Evolutionary conservation across 2,888 invertebrate genomes (phyloP).

Genomic region (Acleris sparsana): DNA sequence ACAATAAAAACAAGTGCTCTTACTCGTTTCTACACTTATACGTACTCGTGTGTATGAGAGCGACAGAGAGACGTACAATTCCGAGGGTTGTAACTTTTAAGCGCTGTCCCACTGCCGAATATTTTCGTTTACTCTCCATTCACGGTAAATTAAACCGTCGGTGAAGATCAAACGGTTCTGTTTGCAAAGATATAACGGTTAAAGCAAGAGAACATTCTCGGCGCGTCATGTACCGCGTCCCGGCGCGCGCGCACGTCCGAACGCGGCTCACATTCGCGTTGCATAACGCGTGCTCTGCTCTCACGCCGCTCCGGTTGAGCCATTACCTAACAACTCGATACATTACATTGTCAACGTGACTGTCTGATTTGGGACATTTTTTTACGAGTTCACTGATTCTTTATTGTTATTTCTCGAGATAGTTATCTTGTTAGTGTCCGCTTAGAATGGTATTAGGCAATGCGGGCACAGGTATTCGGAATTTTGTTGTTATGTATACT

Average conservation of each 20-base stretch:
- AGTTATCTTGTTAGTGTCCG: slow-evolving; percentile 15
- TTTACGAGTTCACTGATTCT: slow-evolving; percentile 14
- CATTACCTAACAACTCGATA: slow-evolving; percentile 35
- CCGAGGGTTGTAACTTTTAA: too few relatives aligned
- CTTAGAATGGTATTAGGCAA: slow-evolving; percentile 12
- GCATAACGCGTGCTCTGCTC: slow-evolving; percentile 16
- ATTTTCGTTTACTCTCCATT: too few relatives aligned
- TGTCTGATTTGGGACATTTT: slow-evolving; percentile 25
- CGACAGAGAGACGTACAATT: too few relatives aligned
- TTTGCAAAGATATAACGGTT: too few relatives aligned
- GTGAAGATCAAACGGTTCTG: too few relatives aligned
- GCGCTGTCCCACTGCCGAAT: too few relatives aligned
- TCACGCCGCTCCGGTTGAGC: slow-evolving; percentile 16
- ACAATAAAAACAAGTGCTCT: too few relatives aligned
- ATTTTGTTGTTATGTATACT: too few relatives aligned
- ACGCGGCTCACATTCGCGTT: slow-evolving; percentile 53
- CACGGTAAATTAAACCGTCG: too few relatives aligned
- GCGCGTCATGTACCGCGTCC: slow-evolving; percentile 2
- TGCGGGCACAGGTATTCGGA: not conserved
- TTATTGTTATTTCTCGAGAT: slow-evolving; percentile 30
- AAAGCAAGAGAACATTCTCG: not conserved
- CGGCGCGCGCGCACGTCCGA: slow-evolving; percentile 57
- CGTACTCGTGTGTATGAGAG: too few relatives aligned
- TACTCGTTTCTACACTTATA: too few relatives aligned
- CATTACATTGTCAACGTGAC: slow-evolving; percentile 35